Evolutionary conservation across 2,888 invertebrate genomes (phyloP).

Genomic region (Lasioglossum leucozonium): DNA sequence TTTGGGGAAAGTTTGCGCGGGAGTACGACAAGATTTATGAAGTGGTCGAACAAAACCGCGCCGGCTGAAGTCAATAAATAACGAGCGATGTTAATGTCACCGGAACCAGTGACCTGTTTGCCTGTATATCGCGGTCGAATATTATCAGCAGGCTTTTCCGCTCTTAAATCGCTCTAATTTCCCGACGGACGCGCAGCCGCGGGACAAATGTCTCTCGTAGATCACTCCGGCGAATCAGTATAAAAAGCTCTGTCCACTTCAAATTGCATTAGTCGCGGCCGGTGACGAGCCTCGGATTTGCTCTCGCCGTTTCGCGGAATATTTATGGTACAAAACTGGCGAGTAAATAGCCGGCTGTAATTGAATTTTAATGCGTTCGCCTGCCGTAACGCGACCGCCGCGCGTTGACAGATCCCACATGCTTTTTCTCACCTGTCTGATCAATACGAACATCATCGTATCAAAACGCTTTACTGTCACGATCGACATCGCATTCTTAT

Average conservation of each 20-base stretch:
- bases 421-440: neutral
- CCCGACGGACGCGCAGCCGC: slow-evolving; percentile 9
- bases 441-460: neutral
- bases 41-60: slow-evolving; percentile 1
- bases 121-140: slow-evolving; percentile 1
- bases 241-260: slow-evolving; percentile 17
- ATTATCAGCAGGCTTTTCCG: slow-evolving; percentile 32
- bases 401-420: slow-evolving; percentile 9
- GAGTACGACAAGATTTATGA: neutral
- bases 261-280: neutral
- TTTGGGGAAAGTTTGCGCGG: neutral
- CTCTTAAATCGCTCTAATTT: slow-evolving; percentile 42
- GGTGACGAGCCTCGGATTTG: neutral
- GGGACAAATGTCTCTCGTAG: slow-evolving; percentile 35
- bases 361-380: neutral
- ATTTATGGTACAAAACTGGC: slow-evolving; percentile 23
- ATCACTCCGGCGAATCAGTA: slow-evolving; percentile 34
- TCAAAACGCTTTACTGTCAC: neutral
- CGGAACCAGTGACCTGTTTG: neutral
- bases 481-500: neutral
- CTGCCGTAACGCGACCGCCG: slow-evolving; percentile 16
- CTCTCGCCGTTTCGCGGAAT: neutral
- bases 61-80: slow-evolving; percentile 5
- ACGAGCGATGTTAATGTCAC: slow-evolving; percentile 13
- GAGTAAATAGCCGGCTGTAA: neutral